These are phyloP conservation scores for Lampropteryx suffumata DNA, from an alignment of 2,888 invertebrate genomes.

Conservation along the genomic window DNA sequence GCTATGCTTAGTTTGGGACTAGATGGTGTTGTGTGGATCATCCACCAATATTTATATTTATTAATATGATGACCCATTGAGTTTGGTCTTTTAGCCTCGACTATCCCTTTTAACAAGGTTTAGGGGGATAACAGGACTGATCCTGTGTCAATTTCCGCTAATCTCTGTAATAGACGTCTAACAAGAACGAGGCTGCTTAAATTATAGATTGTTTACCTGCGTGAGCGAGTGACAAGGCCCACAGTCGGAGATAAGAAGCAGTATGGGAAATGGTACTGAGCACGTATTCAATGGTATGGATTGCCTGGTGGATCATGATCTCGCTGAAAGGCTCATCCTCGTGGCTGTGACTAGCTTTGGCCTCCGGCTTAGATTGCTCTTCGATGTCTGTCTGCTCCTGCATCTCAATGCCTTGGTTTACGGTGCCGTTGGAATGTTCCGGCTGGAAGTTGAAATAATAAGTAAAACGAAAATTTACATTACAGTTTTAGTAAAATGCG, in stretches of 20 bases:
- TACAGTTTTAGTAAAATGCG: too few relatives aligned
- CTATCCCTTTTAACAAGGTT: too few relatives aligned
- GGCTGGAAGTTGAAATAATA: conserved; percentile 45
- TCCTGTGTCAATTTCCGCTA: too few relatives aligned
- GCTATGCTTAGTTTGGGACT: too few relatives aligned
- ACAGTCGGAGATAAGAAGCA: conserved; percentile 97
- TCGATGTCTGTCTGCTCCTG: conserved; percentile 76
- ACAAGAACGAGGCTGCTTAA: too few relatives aligned
- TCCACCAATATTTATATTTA: too few relatives aligned
- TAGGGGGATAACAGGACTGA: too few relatives aligned
- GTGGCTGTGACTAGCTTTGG: conserved; percentile 51
- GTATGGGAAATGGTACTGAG: conserved; percentile 98
- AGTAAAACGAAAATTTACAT: too few relatives aligned
- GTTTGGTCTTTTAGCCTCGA: too few relatives aligned
- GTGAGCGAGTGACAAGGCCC: conserved; percentile 98
- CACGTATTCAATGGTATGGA: conserved; percentile 98
- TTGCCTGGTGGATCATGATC: conserved; percentile 95
- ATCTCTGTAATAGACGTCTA: too few relatives aligned
- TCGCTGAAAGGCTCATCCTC: conserved; percentile 90
- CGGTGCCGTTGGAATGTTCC: conserved; percentile 83
- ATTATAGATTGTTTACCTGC: conserved; percentile 85
- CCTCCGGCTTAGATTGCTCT: conserved; percentile 41
- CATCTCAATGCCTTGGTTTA: conserved; percentile 87
- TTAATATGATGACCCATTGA: too few relatives aligned
- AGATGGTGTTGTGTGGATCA: too few relatives aligned